phyloP scores from a whole-genome alignment of 2,888 invertebrate species.

The Calephelis perditalis region DNA sequence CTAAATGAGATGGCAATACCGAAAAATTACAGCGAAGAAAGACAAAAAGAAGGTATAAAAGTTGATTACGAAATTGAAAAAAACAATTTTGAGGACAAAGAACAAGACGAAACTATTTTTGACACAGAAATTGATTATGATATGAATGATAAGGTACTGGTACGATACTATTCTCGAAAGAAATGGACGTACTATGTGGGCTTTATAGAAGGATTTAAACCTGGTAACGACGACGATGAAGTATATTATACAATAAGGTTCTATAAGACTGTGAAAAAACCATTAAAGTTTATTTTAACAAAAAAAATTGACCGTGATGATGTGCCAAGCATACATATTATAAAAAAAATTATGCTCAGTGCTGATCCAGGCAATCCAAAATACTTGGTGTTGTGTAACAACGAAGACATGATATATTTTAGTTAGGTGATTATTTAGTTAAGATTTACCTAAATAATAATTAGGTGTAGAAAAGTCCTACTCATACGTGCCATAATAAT shows the following conservation, averaged over 20 bases:
- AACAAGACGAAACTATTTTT: not conserved
- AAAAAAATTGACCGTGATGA: too few species aligned
- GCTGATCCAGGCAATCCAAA: not conserved
- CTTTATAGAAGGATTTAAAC: constrained; percentile 12
- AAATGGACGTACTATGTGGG: constrained; percentile 14
- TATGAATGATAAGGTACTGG: constrained; percentile 6
- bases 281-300: too few species aligned
- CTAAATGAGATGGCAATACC: too few species aligned
- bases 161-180: constrained; percentile 4
- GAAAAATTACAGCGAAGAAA: too few species aligned
- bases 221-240: too few species aligned
- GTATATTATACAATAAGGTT: too few species aligned
- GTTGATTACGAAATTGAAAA: too few species aligned
- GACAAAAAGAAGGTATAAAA: too few species aligned
- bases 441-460: not conserved
- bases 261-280: too few species aligned
- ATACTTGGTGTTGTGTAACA: constrained; percentile 2
- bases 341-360: not conserved
- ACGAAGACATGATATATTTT: not conserved
- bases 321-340: too few species aligned
- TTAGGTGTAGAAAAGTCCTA: not conserved
- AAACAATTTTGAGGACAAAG: too few species aligned
- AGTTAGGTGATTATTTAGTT: not conserved
- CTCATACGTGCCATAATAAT: not conserved
- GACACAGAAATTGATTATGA: not conserved